Evolutionary conservation across 2,113 vertebrate species (phyloP).

Genomic region (Scolopax mira): DNA sequence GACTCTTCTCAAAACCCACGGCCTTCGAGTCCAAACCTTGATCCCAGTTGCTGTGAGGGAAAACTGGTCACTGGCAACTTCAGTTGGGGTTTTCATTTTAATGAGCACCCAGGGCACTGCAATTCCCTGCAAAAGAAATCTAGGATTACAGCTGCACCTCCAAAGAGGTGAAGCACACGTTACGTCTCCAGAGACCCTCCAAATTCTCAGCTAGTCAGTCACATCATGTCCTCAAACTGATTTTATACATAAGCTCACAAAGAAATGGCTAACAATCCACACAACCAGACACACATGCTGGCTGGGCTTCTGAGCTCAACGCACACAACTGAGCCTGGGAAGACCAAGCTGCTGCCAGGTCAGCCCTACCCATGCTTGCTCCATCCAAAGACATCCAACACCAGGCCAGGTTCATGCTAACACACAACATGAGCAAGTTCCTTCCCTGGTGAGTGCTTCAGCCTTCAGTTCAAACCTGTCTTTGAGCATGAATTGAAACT

Average conservation of each 20-base stretch:
- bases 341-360: neutral
- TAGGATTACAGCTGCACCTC: neutral
- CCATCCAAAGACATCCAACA: neutral
- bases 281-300: accelerated
- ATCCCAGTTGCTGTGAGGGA: neutral
- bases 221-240: neutral
- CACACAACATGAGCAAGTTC: neutral
- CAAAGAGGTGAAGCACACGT: neutral
- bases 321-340: accelerated
- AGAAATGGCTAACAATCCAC: neutral
- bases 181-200: neutral
- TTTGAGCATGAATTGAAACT: neutral
- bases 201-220: neutral
- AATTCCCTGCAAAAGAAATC: neutral
- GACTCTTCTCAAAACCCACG: neutral
- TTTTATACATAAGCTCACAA: neutral
- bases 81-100: neutral
- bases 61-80: neutral
- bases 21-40: neutral
- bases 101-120: neutral
- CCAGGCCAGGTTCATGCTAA: neutral
- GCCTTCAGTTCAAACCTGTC: neutral
- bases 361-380: neutral
- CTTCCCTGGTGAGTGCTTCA: neutral
- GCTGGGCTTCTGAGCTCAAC: neutral